Evolutionary conservation across 1,140 invertebrate species (phyloP), one percentile per base, ranked within the genome.

Genomic region (Sweltsa coloradensis): DNA sequence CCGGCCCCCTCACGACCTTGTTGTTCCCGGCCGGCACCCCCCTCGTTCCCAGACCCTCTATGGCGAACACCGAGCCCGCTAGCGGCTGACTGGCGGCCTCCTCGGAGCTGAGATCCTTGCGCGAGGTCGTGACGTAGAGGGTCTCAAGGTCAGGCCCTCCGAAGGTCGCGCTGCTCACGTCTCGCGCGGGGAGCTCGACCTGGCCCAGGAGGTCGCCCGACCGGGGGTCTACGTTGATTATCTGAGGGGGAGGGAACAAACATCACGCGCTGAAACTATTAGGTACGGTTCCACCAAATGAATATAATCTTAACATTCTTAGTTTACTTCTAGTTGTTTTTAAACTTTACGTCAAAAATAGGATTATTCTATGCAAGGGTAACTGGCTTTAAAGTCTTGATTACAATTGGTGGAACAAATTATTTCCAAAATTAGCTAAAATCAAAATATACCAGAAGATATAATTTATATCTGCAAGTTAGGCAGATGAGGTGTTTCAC

Each of bases 21-120:
- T 45, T 45, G 23, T 45, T 45, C 5, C 13, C 43, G 2, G 43
- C 26, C 22, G 45, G 36, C 2, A 18, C 22, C 9, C 22, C 85
- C 43, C 64, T 72, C 2, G 73, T 76, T 4, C 74, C 75, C 13
- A 85, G 64, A 11, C 76, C 77, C 2, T 73, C 74, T 4, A 91
- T 65, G 46, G 72, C 71, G 59, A 87, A 90, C 11, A 87, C 65
- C 46, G 77, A 70, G 13, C 89, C 88, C 34, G 80, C 75, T 2
- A 75, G 62, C 5, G 78, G 69, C 27, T 81, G 72, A 27, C 60
- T 54, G 49, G 72, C 65, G n/a, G 73, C 65, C 51, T 78, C 64
- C 2, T 74, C 69, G 4, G 65, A 59, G 2, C 64, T 66, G 34
- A 75, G 59, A 11, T 54, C 63, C n/a, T 47, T 37, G 5, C 34